Base-by-base conservation (phyloP, 2,113 vertebrate species). In the Neotragus moschatus region DNA sequence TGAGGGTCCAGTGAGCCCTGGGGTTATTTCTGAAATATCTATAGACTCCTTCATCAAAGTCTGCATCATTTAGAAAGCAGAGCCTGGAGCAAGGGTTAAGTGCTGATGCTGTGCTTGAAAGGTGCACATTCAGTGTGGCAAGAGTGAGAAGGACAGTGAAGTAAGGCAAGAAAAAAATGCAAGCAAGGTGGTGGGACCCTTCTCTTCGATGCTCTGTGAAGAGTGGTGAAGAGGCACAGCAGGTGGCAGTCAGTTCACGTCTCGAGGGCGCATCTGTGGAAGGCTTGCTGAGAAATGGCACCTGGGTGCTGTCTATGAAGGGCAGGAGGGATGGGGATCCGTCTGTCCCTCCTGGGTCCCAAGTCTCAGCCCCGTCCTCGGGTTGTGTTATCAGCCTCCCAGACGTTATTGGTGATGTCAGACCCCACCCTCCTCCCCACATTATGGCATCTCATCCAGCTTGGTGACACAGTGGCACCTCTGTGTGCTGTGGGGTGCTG, bases 151-250 rank as follows among this genome's bases (percentile, higher is more conserved):
- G 36, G 16, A 14, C 6, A 28, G 1, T 4, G 3, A 14, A 17
- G 17, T 0, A 1, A 33, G 36, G 45, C 5, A 2, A 25, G 11
- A 15, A 7, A 5, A n/a, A 19, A 2, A 6, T 12, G 33, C 1
- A 3, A 12, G 30, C 26, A 0, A 2, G 0, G 5, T 2, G 0
- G 2, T 8, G 86, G 49, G 25, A 11, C 5, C 28, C 21, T 3
- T 21, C 10, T 19, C 28, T 55, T 7, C 0, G 0, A 1, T 7
- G 3, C 43, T 53, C 28, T 2, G 0, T 4, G 8, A 14, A 33
- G 55, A 17, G n/a, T 0, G 0, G 13, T 1, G 1, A 17, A 15
- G 33, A 80, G 26, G n/a, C 10, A 36, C 26, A 1, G 45, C 5
- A 7, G 28, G n/a, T 2, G 36, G 30, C 13, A 6, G 36, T 7